These are phyloP conservation scores for Drosophila virilis DNA, from an alignment of 1,140 invertebrate genomes.

Conservation along the genomic window DNA sequence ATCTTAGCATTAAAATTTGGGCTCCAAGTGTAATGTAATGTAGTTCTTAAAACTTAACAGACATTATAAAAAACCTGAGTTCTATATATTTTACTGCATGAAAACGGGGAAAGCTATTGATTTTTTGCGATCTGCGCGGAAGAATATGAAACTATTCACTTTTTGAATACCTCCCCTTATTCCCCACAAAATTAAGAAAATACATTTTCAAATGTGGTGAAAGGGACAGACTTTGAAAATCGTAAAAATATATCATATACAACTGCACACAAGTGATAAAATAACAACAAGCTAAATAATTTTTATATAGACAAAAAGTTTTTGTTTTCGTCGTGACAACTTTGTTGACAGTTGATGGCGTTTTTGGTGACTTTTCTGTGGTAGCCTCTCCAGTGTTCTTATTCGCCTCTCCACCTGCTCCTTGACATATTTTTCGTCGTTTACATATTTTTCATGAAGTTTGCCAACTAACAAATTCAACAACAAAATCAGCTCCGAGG, in stretches of 20 bases:
- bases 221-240: neutral
- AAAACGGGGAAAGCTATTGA: too few relatives aligned
- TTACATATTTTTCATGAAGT: constrained; percentile 58
- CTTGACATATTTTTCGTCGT: constrained; percentile 13
- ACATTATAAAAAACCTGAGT: too few relatives aligned
- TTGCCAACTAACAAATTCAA: constrained; percentile 33
- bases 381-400: neutral
- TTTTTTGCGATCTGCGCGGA: too few relatives aligned
- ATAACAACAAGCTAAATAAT: constrained; percentile 7
- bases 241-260: constrained; percentile 17
- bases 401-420: neutral
- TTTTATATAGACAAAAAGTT: constrained; percentile 36
- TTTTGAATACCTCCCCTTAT: too few relatives aligned
- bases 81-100: too few relatives aligned
- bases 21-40: too few relatives aligned
- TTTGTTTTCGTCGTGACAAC: constrained; percentile 28
- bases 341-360: constrained; percentile 33
- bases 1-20: too few relatives aligned
- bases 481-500: constrained; percentile 32
- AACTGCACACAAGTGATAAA: constrained; percentile 10
- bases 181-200: too few relatives aligned
- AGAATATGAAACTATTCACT: too few relatives aligned
- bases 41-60: too few relatives aligned
- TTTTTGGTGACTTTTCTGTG: constrained; percentile 29
- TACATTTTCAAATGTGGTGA: too few relatives aligned